Evolutionary conservation across 2,797 vertebrate genomes (phyloP), one percentile per base, ranked within the genome.

Genomic region (Orientallactaga sibirica): DNA sequence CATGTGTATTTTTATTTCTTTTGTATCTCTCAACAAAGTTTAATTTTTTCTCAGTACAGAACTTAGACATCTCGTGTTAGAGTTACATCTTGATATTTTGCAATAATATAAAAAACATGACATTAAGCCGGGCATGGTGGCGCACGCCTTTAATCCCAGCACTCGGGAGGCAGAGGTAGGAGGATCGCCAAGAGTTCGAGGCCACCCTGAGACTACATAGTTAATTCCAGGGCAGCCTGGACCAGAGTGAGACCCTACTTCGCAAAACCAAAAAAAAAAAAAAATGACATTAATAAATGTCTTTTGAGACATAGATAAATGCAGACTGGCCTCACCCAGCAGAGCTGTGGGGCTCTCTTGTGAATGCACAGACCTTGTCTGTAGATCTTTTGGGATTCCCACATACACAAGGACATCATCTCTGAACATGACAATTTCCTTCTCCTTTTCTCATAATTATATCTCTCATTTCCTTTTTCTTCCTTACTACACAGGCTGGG

Each of bases 41-140:
- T 70, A 78, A 86, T 74, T 73, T 62, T 82, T 86, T 79, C 79
- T 94, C 48, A 86, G 68, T 55, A 52, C n/a, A 81, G 43, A 83
- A 73, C 29, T 77, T 76, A 43, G 6, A 77, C 4, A 73, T 52
- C 27, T 88, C 84, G 82, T 22, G 11, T 70, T 78, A 79, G n/a
- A 90, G 83, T 93, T 92, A 93, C 27, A 86, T 79, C 55, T 93
- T 93, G n/a, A 25, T 79, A 67, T 94, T 92, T 95, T 66, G 16
- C 9, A 78, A 33, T 88, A 64, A 67, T 66, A 80, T 67, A 91
- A 29, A 84, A 94, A 94, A 83, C 70, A 14, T 37, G 20, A 58
- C 33, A 15, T 74, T 91, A 91, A 61, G 33, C 33, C 33, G 33
- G 33, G 33, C 33, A 2, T 37, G 33, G 33, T 37, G 33, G 33